Conservation (phyloP, 2,113 vertebrate genomes). For the Amia ocellicauda region DNA sequence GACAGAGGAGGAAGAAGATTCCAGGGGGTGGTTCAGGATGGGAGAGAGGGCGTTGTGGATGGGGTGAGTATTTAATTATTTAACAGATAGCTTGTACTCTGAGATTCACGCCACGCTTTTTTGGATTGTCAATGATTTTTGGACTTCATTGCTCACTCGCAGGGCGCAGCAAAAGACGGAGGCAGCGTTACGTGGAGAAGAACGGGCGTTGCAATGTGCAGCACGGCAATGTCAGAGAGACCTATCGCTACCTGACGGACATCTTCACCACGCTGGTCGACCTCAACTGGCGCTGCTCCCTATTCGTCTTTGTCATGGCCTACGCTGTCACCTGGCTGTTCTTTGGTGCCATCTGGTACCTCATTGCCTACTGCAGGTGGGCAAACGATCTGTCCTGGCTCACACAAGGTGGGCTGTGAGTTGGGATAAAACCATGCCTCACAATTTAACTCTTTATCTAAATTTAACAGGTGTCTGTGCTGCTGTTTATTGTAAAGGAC, state of each 20-base stretch:
- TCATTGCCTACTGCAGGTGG: slow-evolving; percentile 86
- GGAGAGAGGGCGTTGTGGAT: slow-evolving; percentile 64
- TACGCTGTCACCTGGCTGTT: slow-evolving; percentile 96
- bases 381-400: no score
- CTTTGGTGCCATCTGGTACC: slow-evolving; percentile 96
- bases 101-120: no score
- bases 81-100: no score
- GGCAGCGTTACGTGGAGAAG: slow-evolving; percentile 94
- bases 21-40: slow-evolving; percentile 45
- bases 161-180: slow-evolving; percentile 62
- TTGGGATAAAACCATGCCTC: no score
- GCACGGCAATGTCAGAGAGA: slow-evolving; percentile 89
- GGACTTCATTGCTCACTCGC: neutral
- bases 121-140: no score
- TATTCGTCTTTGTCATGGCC: slow-evolving; percentile 92
- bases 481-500: no score
- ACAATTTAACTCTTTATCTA: no score
- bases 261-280: slow-evolving; percentile 97
- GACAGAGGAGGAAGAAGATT: slow-evolving; percentile 54
- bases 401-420: no score
- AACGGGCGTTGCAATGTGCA: slow-evolving; percentile 91
- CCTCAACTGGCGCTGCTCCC: slow-evolving; percentile 94
- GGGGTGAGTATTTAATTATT: slow-evolving; percentile 67
- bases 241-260: slow-evolving; percentile 93
- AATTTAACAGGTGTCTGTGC: no score